Percentiles rank a stretch among this genome's conserved stretches.
Evolutionary conservation across 2,888 invertebrate species (phyloP).

Genomic region (Lathronympha strigana): DNA sequence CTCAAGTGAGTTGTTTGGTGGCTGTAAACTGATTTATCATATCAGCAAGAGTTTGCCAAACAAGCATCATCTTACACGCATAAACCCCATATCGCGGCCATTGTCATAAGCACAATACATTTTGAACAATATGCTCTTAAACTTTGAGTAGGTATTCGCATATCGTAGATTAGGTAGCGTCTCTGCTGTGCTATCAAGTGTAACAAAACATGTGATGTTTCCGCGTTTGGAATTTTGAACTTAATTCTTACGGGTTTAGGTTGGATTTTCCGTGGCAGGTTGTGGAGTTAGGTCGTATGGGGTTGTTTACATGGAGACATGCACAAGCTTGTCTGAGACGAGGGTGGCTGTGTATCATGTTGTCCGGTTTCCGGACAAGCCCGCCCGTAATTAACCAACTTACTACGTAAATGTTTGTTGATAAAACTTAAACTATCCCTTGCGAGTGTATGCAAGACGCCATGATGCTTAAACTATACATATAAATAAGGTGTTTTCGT

Average conservation of each 20-base stretch:
- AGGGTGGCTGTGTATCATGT: slow-evolving; percentile 79
- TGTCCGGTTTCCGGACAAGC: slow-evolving; percentile 81
- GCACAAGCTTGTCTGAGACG: slow-evolving; percentile 71
- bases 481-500: no score
- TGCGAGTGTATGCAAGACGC: slow-evolving; percentile 27
- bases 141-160: slow-evolving; percentile 75
- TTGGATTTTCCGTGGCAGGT: slow-evolving; percentile 42
- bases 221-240: slow-evolving; percentile 1
- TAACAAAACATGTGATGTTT: slow-evolving; percentile 11
- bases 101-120: slow-evolving; percentile 65
- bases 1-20: slow-evolving; percentile 76
- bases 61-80: slow-evolving; percentile 84
- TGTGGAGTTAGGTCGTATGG: slow-evolving; percentile 44
- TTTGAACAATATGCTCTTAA: slow-evolving; percentile 73
- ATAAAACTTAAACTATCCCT: slow-evolving; percentile 46
- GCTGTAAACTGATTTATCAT: slow-evolving; percentile 83
- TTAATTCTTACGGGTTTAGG: slow-evolving; percentile 27
- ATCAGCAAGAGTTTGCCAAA: slow-evolving; percentile 76
- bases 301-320: slow-evolving; percentile 51
- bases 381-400: slow-evolving; percentile 79
- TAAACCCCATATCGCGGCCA: slow-evolving; percentile 76
- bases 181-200: slow-evolving; percentile 45
- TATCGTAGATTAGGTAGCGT: slow-evolving; percentile 56
- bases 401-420: slow-evolving; percentile 52
- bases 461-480: no score